Base-by-base conservation (phyloP, 2,113 vertebrate genomes). In the Gallinago paraguaiae region DNA sequence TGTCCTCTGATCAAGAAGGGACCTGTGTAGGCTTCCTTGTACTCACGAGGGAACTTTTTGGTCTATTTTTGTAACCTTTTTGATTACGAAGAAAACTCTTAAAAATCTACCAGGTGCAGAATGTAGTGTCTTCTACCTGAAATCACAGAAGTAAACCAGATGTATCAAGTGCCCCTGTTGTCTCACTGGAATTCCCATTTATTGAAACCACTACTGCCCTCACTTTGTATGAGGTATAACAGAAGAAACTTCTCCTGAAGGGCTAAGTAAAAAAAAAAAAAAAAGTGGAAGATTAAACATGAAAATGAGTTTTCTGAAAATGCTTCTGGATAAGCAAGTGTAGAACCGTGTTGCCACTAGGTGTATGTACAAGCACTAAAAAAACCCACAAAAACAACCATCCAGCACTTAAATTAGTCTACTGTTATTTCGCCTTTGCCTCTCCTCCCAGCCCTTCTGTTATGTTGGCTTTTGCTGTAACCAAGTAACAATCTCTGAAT, bases 361-460 rank as follows among this genome's bases (percentile, higher is more conserved):
- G 17, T 56, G 17, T 70, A 82, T 45, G 17, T 80, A 82, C 35
- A 82, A 50, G 46, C 18, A 50, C 37, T 13, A 41, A 28, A 10
- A 2, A 17, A 20, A 16, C 5, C 16, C 53, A 54, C 50, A 54
- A 53, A 53, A 53, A 17, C 51, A 53, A 53, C 27, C 27, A 53
- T 70, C 27, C 41, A 84, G 43, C 33, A 33, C 72, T 86, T 69
- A 54, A 90, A 61, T 75, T 69, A 90, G 17, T 43, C 48, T 70
- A 24, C 61, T 76, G 70, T 53, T 87, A 67, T 46, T 92, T 95
- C 3, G 7, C 71, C 88, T 90, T 88, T 90, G 71, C 57, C 83
- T 74, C 69, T 88, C 60, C 72, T 84, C 68, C 35, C 86, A 88
- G 15, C 80, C 90, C 80, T 95, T 95, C 88, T 93, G 92, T 86